phyloP scores from a whole-genome alignment of 2,888 invertebrate genomes.

The Latheticus oryzae region DNA sequence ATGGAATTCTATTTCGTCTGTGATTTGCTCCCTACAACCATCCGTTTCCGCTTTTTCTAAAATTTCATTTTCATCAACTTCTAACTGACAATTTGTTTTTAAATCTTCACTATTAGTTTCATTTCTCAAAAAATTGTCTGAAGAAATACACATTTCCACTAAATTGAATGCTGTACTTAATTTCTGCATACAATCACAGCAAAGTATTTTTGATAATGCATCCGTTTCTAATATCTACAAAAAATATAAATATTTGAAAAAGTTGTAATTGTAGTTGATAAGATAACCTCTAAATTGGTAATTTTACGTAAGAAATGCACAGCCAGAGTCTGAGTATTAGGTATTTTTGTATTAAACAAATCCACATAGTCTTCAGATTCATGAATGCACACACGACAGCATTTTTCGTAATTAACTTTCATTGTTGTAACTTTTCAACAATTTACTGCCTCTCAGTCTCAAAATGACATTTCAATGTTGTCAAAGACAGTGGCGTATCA shows the following conservation, averaged over 20 bases:
- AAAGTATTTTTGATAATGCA: slow-evolving; percentile 15
- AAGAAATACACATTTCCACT: slow-evolving; percentile 22
- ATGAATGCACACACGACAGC: slow-evolving; percentile 30
- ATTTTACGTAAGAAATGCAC: slow-evolving; percentile 34
- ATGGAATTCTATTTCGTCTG: slow-evolving; percentile 50
- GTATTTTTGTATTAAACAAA: slow-evolving; percentile 21
- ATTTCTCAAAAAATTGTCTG: slow-evolving; percentile 15
- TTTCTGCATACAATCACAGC: slow-evolving; percentile 12
- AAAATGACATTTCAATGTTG: too few species aligned
- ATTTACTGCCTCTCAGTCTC: too few species aligned
- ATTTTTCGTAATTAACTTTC: slow-evolving; percentile 12
- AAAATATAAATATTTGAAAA: background rate
- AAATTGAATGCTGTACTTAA: slow-evolving; percentile 12
- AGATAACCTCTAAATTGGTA: slow-evolving; percentile 41
- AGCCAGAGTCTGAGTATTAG: slow-evolving; percentile 1
- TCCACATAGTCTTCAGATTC: slow-evolving; percentile 7
- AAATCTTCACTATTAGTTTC: slow-evolving; percentile 6
- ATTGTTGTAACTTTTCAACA: too few species aligned
- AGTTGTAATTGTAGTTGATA: slow-evolving; percentile 7
- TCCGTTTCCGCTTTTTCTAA: slow-evolving; percentile 10
- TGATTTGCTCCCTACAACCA: slow-evolving; percentile 34
- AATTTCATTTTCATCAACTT: background rate
- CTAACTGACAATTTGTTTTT: slow-evolving; percentile 12
- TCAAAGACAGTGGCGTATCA: too few species aligned
- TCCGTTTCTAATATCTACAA: slow-evolving; percentile 30